Conservation (phyloP, 1,140 invertebrate species). For the Drosophila obscura region DNA sequence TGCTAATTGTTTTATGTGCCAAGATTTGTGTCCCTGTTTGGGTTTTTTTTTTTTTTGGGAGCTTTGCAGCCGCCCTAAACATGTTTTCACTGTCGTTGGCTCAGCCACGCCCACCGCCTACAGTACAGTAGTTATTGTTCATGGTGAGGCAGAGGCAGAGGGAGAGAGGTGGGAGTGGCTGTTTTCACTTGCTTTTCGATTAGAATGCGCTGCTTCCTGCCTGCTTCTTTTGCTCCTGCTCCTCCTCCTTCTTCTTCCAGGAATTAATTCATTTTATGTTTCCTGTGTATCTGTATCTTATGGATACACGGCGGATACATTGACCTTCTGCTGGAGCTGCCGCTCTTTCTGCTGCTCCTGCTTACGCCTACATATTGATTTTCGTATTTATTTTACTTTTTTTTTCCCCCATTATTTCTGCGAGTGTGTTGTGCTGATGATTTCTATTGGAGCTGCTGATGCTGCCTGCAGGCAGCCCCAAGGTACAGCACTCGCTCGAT, state of each 20-base stretch:
- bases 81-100: constrained; percentile 54
- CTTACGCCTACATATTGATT: constrained; percentile 82
- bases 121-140: constrained; percentile 59
- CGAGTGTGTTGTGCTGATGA: constrained; percentile 56
- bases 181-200: constrained; percentile 82
- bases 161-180: constrained; percentile 4
- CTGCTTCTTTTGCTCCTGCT: constrained; percentile 38
- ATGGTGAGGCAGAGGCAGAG: neutral
- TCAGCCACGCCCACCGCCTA: constrained; percentile 54
- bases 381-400: constrained; percentile 74
- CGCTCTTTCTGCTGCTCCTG: constrained; percentile 52
- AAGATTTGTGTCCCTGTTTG: constrained; percentile 78
- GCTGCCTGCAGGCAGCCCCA: constrained; percentile 29
- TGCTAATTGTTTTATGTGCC: constrained; percentile 81
- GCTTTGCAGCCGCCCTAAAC: constrained; percentile 60
- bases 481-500: constrained; percentile 21
- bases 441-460: constrained; percentile 56
- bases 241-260: constrained; percentile 50
- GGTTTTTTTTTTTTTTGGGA: constrained; percentile 34
- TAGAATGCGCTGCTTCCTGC: constrained; percentile 52
- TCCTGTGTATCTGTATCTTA: constrained; percentile 64
- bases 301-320: constrained; percentile 28
- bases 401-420: constrained; percentile 40
- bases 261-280: constrained; percentile 83
- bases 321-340: constrained; percentile 1